Percentiles rank a stretch among this genome's conserved stretches.
These are phyloP conservation scores for Neria commutata DNA, from an alignment of 2,888 invertebrate species.

Conservation along the genomic window DNA sequence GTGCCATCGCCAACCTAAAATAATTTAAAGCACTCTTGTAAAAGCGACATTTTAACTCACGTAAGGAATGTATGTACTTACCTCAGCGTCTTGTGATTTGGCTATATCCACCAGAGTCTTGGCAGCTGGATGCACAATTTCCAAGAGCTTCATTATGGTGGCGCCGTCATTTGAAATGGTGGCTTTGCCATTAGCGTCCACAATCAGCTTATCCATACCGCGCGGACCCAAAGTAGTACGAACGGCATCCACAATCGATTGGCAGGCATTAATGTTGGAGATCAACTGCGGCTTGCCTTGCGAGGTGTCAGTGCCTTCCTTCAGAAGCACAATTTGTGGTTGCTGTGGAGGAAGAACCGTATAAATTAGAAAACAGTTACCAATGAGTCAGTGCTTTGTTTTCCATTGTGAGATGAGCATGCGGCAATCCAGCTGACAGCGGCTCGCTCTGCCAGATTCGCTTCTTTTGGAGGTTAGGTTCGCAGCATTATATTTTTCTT, in stretches of 20 bases:
- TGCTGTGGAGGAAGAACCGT: slow-evolving; percentile 68
- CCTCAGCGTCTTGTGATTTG: slow-evolving; percentile 98
- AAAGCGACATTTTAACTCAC: neutral
- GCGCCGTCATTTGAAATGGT: slow-evolving; percentile 99
- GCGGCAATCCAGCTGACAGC: slow-evolving; percentile 32
- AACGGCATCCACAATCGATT: slow-evolving; percentile 90
- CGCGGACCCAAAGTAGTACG: slow-evolving; percentile 97
- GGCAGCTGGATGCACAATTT: slow-evolving; percentile 98
- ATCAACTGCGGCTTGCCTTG: slow-evolving; percentile 96
- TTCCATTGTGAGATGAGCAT: slow-evolving; percentile 46
- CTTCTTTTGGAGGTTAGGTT: slow-evolving; percentile 38
- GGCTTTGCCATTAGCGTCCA: slow-evolving; percentile 85
- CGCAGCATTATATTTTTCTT: neutral
- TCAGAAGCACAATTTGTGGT: slow-evolving; percentile 95
- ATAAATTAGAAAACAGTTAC: slow-evolving; percentile 3
- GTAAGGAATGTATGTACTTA: slow-evolving; percentile 53
- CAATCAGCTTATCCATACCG: slow-evolving; percentile 99
- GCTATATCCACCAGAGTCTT: slow-evolving; percentile 98
- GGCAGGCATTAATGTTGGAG: slow-evolving; percentile 97
- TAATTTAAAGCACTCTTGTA: neutral
- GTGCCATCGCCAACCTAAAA: slow-evolving; percentile 96
- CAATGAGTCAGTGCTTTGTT: slow-evolving; percentile 34
- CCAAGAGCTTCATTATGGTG: slow-evolving; percentile 97
- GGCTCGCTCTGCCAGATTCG: slow-evolving; percentile 30
- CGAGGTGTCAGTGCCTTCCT: slow-evolving; percentile 95